These are phyloP conservation scores for Glyptemys insculpta DNA, from an alignment of 2,797 vertebrate genomes.

Conservation along the genomic window DNA sequence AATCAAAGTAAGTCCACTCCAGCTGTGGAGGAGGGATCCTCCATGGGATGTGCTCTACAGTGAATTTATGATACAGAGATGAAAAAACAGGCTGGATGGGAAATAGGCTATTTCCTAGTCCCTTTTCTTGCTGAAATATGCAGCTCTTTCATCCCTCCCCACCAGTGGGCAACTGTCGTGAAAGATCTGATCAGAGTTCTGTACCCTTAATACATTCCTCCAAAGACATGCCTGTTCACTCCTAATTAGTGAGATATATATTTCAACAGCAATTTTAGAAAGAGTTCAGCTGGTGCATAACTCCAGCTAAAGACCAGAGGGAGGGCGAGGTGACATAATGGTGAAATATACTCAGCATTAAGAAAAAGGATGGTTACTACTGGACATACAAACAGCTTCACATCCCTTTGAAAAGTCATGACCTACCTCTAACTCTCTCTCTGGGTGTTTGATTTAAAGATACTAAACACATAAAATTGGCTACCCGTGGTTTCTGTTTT, in stretches of 20 bases:
- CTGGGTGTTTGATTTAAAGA: background rate
- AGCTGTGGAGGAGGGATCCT: background rate
- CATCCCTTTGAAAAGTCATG: background rate
- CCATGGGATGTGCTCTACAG: background rate
- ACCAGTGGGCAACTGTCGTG: background rate
- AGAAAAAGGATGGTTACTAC: background rate
- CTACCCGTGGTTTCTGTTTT: background rate
- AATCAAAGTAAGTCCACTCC: background rate
- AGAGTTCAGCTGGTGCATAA: background rate
- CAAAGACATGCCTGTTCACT: fast-evolving
- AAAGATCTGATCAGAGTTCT: fast-evolving
- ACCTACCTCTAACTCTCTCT: background rate
- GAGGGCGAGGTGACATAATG: fast-evolving
- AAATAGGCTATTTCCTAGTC: background rate
- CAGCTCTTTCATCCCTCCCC: background rate
- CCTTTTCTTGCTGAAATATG: background rate
- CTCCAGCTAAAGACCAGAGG: background rate
- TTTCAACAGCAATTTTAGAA: background rate
- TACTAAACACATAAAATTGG: background rate
- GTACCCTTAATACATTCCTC: fast-evolving
- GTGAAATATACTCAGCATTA: background rate
- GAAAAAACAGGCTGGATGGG: background rate
- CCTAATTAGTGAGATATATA: fast-evolving
- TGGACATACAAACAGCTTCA: background rate
- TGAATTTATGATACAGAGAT: background rate